Base-by-base conservation (phyloP, 1,140 invertebrate genomes). In the Pissodes strobi region DNA sequence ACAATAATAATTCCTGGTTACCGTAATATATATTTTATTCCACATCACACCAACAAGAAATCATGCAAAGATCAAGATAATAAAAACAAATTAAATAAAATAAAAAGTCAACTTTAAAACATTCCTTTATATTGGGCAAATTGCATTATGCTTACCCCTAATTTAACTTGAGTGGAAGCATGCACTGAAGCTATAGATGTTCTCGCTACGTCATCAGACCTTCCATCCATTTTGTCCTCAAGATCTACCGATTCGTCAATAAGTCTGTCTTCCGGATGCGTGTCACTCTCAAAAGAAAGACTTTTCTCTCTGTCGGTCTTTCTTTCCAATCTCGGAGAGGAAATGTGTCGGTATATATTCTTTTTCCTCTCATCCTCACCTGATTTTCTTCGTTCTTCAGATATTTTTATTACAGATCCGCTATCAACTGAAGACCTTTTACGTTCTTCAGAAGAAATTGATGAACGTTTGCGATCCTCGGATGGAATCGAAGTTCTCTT, bases 101-200 rank as follows among this genome's bases (percentile, higher is more conserved):
- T n/a, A n/a, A n/a, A n/a, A n/a, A n/a, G n/a, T n/a, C n/a, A n/a
- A n/a, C n/a, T n/a, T n/a, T n/a, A n/a, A n/a, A n/a, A n/a, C n/a
- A n/a, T n/a, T n/a, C n/a, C n/a, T n/a, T n/a, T n/a, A n/a, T n/a
- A n/a, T n/a, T n/a, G n/a, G n/a, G n/a, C n/a, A n/a, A n/a, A n/a
- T n/a, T n/a, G n/a, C n/a, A n/a, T n/a, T 27, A 27, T 27, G 3
- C 39, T 62, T 53, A 64, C 61, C 52, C 39, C 61, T 34, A 64
- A 22, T 38, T 56, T 39, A 45, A 39, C 41, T 64, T 64, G 61
- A 0, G 61, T 64, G 8, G 61, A 64, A 5, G 61, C 61, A 19
- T 64, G 61, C 8, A 64, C 61, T 22, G 61, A 64, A 5, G 61
- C 61, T 6, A 64, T 64, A 17, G 61, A 64, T n/a, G 37, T 37